phyloP scores from a whole-genome alignment of 2,888 invertebrate species.

The Helicoverpa assulta region DNA sequence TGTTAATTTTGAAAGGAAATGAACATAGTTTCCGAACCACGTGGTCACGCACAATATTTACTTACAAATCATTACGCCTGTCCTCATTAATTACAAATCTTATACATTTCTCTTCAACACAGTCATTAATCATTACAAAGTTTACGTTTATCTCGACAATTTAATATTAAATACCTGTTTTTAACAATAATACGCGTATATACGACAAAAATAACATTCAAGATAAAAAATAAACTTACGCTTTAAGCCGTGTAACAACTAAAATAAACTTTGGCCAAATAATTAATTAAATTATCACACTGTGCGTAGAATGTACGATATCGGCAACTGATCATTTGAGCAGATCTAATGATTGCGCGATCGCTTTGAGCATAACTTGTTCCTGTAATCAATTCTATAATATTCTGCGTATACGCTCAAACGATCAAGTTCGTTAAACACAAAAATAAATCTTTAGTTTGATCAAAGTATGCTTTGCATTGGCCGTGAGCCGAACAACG shows the following conservation, averaged over 20 bases:
- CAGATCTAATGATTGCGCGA: slow-evolving; percentile 16
- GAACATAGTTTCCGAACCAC: slow-evolving; percentile 8
- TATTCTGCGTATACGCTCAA: slow-evolving; percentile 39
- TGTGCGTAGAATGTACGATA: slow-evolving; percentile 67
- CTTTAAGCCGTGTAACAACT: slow-evolving; percentile 76
- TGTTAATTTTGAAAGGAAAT: background rate
- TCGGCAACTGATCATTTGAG: slow-evolving; percentile 55
- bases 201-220: slow-evolving; percentile 38
- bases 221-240: slow-evolving; percentile 65
- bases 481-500: slow-evolving; percentile 40
- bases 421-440: slow-evolving; percentile 42
- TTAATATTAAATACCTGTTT: slow-evolving; percentile 43
- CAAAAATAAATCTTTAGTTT: slow-evolving; percentile 66
- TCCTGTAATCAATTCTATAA: slow-evolving; percentile 27
- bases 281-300: slow-evolving; percentile 78
- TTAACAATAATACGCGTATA: slow-evolving; percentile 32
- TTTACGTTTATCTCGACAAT: slow-evolving; percentile 35
- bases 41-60: slow-evolving; percentile 13
- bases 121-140: slow-evolving; percentile 42
- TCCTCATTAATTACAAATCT: slow-evolving; percentile 18
- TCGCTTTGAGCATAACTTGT: slow-evolving; percentile 54
- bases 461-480: slow-evolving; percentile 56
- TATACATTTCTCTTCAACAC: slow-evolving; percentile 39
- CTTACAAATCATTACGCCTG: slow-evolving; percentile 17
- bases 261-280: slow-evolving; percentile 85